phyloP scores from a whole-genome alignment of 1,140 invertebrate species.

The Chymomyza costata region DNA sequence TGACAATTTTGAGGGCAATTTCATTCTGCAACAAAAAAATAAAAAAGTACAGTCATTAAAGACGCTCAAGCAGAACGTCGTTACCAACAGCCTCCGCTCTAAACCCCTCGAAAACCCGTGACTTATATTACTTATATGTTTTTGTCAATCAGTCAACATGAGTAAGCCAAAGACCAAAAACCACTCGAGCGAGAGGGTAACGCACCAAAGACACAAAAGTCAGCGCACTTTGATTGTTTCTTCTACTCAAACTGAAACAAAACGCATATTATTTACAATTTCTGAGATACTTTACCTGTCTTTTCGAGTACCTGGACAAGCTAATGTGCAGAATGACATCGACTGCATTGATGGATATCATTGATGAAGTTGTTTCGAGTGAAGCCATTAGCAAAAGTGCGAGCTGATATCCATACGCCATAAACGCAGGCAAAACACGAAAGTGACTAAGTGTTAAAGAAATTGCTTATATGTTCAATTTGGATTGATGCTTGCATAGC shows the following conservation, averaged over 20 bases:
- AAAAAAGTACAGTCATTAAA: constrained; percentile 60
- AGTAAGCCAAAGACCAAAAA: neutral
- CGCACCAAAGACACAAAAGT: constrained; percentile 24
- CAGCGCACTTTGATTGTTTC: constrained; percentile 14
- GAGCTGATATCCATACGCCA: too few relatives aligned
- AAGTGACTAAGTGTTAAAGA: too few relatives aligned
- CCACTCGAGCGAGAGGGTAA: neutral
- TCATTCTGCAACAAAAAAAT: constrained; percentile 12
- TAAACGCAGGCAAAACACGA: too few relatives aligned
- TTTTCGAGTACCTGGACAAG: too few relatives aligned
- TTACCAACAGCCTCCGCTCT: neutral
- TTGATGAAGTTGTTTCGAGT: too few relatives aligned
- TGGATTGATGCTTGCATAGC: too few relatives aligned
- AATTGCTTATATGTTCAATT: too few relatives aligned
- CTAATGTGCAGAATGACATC: too few relatives aligned
- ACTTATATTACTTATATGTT: neutral
- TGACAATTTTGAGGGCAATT: constrained; percentile 51
- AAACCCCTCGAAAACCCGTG: neutral
- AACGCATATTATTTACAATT: too few relatives aligned
- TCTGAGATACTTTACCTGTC: too few relatives aligned
- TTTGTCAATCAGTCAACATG: constrained; percentile 44
- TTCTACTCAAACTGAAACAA: neutral
- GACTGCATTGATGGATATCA: too few relatives aligned
- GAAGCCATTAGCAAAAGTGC: too few relatives aligned
- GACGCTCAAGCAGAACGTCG: constrained; percentile 20